Evolutionary conservation across 2,888 invertebrate species (phyloP), one percentile per base, ranked within the genome.

Genomic region (Dione juno): DNA sequence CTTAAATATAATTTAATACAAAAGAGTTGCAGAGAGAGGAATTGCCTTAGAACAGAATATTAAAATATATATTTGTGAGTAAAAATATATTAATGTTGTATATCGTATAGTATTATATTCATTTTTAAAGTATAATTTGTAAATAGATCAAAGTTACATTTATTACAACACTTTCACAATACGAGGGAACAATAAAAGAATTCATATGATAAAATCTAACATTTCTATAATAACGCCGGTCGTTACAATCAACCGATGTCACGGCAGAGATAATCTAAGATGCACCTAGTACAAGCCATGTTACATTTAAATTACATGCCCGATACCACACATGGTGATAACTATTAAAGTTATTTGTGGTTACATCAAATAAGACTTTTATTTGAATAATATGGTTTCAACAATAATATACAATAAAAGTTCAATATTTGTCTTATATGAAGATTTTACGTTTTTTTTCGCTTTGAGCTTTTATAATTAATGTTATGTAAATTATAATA

Each of bases 181-280:
- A 54, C 10, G 35, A 54, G 16, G 78, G 85, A 88, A 88, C 87
- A 77, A 78, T 77, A 78, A 76, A 77, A 78, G 87, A 88, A 84
- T 54, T 8, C n/a, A 82, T 80, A 79, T 81, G 89, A 91, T 91
- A 92, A 88, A 87, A 92, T 90, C 88, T 88, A 82, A 75, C 88
- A 88, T 80, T 92, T 89, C 89, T 88, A 88, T 92, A 91, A 91
- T 91, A 91, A 85, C 89, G 84, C 84, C 80, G 80, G 87, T 90
- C 90, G 88, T 92, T 91, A 90, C 84, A 86, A 86, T 84, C 85
- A 86, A 85, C 86, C 88, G 86, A 88, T 88, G 90, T 87, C 83
- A 82, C 81, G 81, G 79, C 70, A 68, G 78, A 79, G 74, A 82
- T 85, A 84, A 85, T 83, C 84, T 80, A 83, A 79, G 79, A 75